A percentile compares a stretch with the other conserved stretches of the same genome.
phyloP scores from a whole-genome alignment of 2,797 vertebrate genomes.

The Enteromius argenteus region DNA sequence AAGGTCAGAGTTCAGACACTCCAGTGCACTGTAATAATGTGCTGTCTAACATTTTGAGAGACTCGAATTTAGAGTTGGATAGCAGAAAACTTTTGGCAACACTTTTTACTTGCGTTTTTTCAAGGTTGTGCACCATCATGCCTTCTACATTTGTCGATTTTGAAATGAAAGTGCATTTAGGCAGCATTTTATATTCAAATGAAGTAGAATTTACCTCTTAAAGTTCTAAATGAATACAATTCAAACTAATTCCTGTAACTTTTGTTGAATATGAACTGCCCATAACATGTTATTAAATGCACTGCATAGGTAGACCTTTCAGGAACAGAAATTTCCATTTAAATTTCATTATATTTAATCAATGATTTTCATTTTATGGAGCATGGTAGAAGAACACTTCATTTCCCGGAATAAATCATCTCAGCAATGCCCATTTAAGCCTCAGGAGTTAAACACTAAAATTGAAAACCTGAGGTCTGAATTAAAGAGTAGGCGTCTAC shows the following conservation, averaged over 20 bases:
- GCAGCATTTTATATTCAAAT: background rate
- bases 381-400: background rate
- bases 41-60: slow-evolving; percentile 41
- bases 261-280: background rate
- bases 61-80: slow-evolving; percentile 30
- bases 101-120: background rate
- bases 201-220: background rate
- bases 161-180: background rate
- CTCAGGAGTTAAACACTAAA: background rate
- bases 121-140: background rate
- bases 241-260: background rate
- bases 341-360: slow-evolving; percentile 4
- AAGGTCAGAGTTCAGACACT: slow-evolving; percentile 25
- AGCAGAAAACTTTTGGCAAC: slow-evolving; percentile 14
- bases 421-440: background rate
- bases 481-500: background rate
- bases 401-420: slow-evolving; percentile 19
- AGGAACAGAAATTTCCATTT: background rate
- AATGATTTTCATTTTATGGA: background rate
- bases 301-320: background rate
- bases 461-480: slow-evolving; percentile 2
- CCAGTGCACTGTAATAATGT: slow-evolving; percentile 42
- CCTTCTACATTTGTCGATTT: background rate
- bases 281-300: background rate
- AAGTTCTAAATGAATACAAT: background rate